Base-by-base conservation (phyloP, 2,113 vertebrate genomes). In the Aphyosemion australe region DNA sequence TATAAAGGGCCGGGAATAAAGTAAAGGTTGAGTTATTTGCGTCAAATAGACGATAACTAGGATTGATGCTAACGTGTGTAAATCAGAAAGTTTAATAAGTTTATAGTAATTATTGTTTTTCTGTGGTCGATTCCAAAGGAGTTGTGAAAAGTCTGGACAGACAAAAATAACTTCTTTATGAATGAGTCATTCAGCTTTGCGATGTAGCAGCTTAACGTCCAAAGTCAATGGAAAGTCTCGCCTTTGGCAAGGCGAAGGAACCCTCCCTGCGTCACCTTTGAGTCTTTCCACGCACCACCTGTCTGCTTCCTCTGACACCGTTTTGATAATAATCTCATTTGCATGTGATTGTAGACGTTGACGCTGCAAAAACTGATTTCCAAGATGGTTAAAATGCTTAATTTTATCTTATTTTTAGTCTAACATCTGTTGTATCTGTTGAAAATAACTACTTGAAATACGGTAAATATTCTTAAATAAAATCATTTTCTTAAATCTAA, bases 181-280 rank as follows among this genome's bases (percentile, higher is more conserved):
- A 79, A 68, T 73, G 18, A 73, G 11, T 76, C 71, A 65, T 69
- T 72, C 52, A 69, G 2, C 53, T 31, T 15, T 32, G 64, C 26
- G 14, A 32, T 48, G 9, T 14, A 21, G 51, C 21, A 10, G 34
- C 34, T 37, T 45, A 14, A 53, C 8, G 12, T 20, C 26, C 19
- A 15, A 48, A 62, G 63, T 81, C 72, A 79, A 76, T 83, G 67
- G 61, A 74, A 43, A 41, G 8, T 9, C 18, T 3, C 11, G 26
- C 57, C 51, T 65, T 47, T 31, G 31, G 13, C 12, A 19, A 50
- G 26, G 45, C 19, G 16, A 16, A 39, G 45, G 32, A 32, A 53
- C 63, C 45, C 60, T 52, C 7, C 21, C 67, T 75, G 68, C 72
- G 51, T 83, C 84, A 83, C 20, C 21, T 48, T 5, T 45, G 5